These are phyloP conservation scores for Hirtodrosophila trivittata DNA, from an alignment of 2,888 invertebrate species.

Conservation along the genomic window DNA sequence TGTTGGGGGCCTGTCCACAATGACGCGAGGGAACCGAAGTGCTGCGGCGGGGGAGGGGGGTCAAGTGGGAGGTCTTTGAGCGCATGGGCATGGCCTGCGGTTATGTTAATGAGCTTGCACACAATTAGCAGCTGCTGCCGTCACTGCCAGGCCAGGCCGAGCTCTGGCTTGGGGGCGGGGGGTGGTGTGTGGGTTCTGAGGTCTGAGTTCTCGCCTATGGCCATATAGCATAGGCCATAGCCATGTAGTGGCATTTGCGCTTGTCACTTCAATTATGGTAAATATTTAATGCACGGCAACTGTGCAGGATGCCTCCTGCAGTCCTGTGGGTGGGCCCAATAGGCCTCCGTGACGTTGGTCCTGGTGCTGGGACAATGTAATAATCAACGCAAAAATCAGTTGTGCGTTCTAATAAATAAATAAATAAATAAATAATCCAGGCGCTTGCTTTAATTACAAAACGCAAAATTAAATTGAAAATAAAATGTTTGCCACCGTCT, in stretches of 20 bases:
- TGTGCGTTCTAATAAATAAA: conserved; percentile 76
- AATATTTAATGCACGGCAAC: conserved; percentile 69
- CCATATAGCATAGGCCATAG: conserved; percentile 9
- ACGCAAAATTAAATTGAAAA: conserved; percentile 74
- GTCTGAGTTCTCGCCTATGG: conserved; percentile 27
- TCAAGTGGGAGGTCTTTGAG: conserved; percentile 7
- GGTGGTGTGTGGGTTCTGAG: neutral
- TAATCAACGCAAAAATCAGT: conserved; percentile 77
- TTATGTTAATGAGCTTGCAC: conserved; percentile 79
- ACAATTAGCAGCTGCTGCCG: conserved; percentile 78
- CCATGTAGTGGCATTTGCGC: conserved; percentile 74
- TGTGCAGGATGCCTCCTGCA: conserved; percentile 13
- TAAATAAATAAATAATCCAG: conserved; percentile 71
- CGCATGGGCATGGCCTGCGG: conserved; percentile 70
- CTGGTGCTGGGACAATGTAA: conserved; percentile 53
- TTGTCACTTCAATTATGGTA: conserved; percentile 78
- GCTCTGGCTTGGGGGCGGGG: too few relatives aligned
- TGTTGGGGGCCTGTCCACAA: conserved; percentile 41
- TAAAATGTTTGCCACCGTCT: conserved; percentile 63
- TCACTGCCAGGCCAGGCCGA: conserved; percentile 46
- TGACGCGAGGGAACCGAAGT: conserved; percentile 3
- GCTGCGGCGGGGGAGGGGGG: neutral
- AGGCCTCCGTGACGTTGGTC: neutral
- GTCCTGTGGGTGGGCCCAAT: neutral
- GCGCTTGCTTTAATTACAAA: conserved; percentile 72